Conservation (phyloP, 2,888 invertebrate species). For the Diadegma fenestrale region DNA sequence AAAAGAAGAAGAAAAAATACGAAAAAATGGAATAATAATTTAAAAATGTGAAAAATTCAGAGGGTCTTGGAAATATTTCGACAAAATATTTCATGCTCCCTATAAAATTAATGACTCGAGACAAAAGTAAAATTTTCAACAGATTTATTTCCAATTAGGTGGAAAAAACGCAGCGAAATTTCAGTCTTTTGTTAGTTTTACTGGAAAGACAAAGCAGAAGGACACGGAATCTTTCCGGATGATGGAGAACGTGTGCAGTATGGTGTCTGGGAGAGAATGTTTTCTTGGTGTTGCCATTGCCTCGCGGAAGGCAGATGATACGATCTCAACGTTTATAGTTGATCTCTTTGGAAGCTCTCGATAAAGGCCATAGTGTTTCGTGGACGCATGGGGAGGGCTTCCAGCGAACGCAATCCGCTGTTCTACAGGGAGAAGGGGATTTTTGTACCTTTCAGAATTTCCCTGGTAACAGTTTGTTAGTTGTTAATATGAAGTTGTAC, state of each 20-base stretch:
- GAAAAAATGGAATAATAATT: neutral
- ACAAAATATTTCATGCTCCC: neutral
- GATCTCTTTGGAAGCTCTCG: constrained; percentile 47
- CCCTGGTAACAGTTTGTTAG: constrained; percentile 57
- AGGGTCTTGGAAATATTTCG: neutral
- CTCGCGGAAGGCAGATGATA: constrained; percentile 53
- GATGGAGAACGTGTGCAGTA: constrained; percentile 17
- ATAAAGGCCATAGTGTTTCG: constrained; percentile 25
- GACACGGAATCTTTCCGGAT: constrained; percentile 4
- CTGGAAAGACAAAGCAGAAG: neutral
- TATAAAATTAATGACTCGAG: neutral
- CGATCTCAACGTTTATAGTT: constrained; percentile 33
- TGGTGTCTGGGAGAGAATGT: constrained; percentile 62
- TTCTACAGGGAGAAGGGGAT: constrained; percentile 34
- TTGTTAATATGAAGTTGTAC: constrained; percentile 72
- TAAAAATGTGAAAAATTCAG: neutral
- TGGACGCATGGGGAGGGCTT: constrained; percentile 25
- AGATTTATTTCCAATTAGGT: no score
- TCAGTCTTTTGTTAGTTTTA: neutral
- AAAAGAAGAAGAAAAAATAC: neutral
- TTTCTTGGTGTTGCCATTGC: constrained; percentile 57
- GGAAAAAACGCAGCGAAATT: neutral
- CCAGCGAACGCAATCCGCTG: constrained; percentile 3
- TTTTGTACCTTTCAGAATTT: constrained; percentile 58
- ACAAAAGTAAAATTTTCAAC: neutral